These are phyloP conservation scores for Drosophila sechellia DNA, from an alignment of 1,140 invertebrate genomes.

Conservation along the genomic window DNA sequence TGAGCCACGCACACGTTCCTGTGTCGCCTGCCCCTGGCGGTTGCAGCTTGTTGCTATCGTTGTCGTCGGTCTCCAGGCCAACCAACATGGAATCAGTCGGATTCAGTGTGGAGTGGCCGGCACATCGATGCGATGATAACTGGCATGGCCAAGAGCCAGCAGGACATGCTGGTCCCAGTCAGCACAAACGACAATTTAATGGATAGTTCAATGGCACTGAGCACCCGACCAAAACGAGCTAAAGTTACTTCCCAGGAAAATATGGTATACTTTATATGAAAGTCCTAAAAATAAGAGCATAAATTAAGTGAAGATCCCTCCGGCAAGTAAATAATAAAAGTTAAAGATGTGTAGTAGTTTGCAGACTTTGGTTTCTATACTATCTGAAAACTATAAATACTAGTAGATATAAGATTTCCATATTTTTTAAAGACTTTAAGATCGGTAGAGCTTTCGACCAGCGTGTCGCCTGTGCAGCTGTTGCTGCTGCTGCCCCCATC, in stretches of 20 bases:
- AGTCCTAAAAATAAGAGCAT: too few relatives aligned
- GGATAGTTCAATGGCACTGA: constrained; percentile 39
- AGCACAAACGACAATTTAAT: constrained; percentile 66
- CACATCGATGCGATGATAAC: constrained; percentile 58
- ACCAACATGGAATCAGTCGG: constrained; percentile 13
- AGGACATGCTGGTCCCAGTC: constrained; percentile 30
- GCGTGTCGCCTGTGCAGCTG: constrained; percentile 72
- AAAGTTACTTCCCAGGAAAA: background rate
- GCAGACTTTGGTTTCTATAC: too few relatives aligned
- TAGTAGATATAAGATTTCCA: too few relatives aligned
- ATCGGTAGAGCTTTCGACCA: constrained; percentile 7
- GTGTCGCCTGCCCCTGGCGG: constrained; percentile 15
- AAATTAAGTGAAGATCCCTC: too few relatives aligned
- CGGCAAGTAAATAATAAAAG: too few relatives aligned
- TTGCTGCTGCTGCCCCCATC: constrained; percentile 43
- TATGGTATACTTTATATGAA: background rate
- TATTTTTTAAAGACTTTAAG: too few relatives aligned
- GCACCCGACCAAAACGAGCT: constrained; percentile 35
- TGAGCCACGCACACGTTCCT: constrained; percentile 57
- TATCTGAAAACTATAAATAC: too few relatives aligned
- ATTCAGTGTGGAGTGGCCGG: constrained; percentile 26
- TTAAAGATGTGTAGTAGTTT: too few relatives aligned
- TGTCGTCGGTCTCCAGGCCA: constrained; percentile 34
- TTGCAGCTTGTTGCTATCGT: constrained; percentile 10
- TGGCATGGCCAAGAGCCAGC: constrained; percentile 26